Percentiles rank a stretch among this genome's conserved stretches.
These are phyloP conservation scores for Drosophila burlai DNA, from an alignment of 1,140 invertebrate species.

Conservation along the genomic window DNA sequence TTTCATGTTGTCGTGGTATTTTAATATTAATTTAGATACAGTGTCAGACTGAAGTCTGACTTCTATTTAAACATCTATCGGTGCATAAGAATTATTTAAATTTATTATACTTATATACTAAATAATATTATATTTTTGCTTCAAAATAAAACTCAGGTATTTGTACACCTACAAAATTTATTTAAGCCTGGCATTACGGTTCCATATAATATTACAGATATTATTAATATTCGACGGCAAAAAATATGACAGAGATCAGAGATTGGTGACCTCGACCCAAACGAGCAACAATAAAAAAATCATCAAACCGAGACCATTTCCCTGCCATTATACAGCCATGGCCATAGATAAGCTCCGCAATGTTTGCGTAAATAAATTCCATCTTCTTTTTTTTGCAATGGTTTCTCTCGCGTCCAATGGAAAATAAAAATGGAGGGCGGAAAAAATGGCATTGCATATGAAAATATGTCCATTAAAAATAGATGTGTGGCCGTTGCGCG, in stretches of 20 bases:
- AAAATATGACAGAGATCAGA: constrained; percentile 31
- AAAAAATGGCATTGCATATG: constrained; percentile 52
- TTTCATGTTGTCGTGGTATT: too few relatives aligned
- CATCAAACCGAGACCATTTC: constrained; percentile 48
- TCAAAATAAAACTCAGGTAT: neutral
- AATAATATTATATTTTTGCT: neutral
- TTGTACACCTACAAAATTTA: neutral
- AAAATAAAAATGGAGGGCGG: constrained; percentile 29
- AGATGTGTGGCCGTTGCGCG: constrained; percentile 67
- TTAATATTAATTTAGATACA: too few relatives aligned
- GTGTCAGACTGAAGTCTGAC: too few relatives aligned
- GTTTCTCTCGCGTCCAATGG: constrained; percentile 13
- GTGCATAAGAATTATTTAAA: neutral
- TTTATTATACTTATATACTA: too few relatives aligned
- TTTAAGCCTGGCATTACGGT: constrained; percentile 1
- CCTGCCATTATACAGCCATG: constrained; percentile 42
- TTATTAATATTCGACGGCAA: constrained; percentile 18
- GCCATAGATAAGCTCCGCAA: constrained; percentile 60
- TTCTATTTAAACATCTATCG: too few relatives aligned
- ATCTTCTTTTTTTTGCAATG: constrained; percentile 16
- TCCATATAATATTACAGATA: neutral
- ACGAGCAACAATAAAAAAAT: constrained; percentile 40
- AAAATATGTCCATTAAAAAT: constrained; percentile 76
- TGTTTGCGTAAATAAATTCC: constrained; percentile 65
- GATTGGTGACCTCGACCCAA: constrained; percentile 34